Evolutionary conservation across 2,113 vertebrate species (phyloP).

Genomic region (Burhinus oedicnemus): DNA sequence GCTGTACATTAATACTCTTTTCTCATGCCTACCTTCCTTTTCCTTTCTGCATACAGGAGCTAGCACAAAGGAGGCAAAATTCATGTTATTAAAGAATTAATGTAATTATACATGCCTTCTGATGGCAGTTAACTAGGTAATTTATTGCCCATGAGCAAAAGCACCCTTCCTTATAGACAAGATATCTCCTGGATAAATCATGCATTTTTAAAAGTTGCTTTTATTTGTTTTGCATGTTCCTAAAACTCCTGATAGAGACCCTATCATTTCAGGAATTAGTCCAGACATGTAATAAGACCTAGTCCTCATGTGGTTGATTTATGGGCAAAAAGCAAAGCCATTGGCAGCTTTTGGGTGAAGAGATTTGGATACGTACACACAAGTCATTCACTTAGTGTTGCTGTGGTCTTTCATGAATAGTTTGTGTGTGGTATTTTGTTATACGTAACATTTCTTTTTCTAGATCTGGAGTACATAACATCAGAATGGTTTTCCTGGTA

Average conservation of each 20-base stretch:
- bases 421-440: slow-evolving; percentile 15
- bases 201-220: not conserved
- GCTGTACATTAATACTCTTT: not conserved
- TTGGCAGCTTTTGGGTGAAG: not conserved
- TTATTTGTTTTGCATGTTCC: not conserved
- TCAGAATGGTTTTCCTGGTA: slow-evolving; percentile 9
- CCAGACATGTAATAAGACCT: not conserved
- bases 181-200: not conserved
- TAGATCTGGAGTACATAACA: not conserved
- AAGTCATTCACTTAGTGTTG: not conserved
- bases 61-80: not conserved
- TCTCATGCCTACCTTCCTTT: not conserved
- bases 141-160: not conserved
- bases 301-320: not conserved
- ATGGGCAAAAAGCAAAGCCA: not conserved
- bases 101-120: not conserved
- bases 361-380: not conserved
- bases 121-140: not conserved
- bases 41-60: not conserved
- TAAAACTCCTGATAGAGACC: not conserved
- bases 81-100: not conserved
- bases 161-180: not conserved
- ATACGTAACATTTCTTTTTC: not conserved
- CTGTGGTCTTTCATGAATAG: not conserved
- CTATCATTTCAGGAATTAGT: not conserved